A percentile compares a stretch with the other conserved stretches of the same genome.
These are phyloP conservation scores for Julus scandinavius DNA, from an alignment of 2,888 invertebrate species.

Conservation along the genomic window DNA sequence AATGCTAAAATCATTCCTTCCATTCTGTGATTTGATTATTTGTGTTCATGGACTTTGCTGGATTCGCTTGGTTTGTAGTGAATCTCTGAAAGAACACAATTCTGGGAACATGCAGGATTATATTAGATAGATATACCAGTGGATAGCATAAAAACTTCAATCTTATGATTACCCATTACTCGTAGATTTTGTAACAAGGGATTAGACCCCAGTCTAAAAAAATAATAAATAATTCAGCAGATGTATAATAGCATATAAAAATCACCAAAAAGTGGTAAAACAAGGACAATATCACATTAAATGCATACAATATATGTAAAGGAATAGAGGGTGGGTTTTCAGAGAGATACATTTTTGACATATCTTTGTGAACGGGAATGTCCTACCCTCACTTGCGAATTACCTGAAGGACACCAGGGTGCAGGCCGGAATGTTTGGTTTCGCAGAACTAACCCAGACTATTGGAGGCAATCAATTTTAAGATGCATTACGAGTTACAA, in stretches of 20 bases:
- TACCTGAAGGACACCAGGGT: background rate
- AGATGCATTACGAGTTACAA: background rate
- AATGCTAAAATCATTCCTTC: background rate
- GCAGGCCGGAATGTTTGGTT: background rate
- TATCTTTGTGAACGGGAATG: background rate
- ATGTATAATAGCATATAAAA: no score
- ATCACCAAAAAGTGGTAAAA: background rate
- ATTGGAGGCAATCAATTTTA: conserved; percentile 31
- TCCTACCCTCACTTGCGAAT: background rate
- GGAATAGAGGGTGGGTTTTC: background rate
- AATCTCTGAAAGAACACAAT: background rate
- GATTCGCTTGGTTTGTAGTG: background rate
- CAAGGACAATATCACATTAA: background rate
- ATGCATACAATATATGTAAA: background rate
- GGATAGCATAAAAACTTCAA: no score
- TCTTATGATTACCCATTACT: background rate
- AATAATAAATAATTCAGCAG: no score
- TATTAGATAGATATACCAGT: no score
- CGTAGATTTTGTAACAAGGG: background rate
- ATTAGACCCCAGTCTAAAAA: background rate
- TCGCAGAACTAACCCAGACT: background rate
- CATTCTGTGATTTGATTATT: background rate
- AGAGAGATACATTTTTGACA: background rate
- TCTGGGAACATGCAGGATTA: background rate
- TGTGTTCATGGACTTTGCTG: background rate